Evolutionary conservation across 2,888 invertebrate species (phyloP).

Genomic region (Sturmia bella): DNA sequence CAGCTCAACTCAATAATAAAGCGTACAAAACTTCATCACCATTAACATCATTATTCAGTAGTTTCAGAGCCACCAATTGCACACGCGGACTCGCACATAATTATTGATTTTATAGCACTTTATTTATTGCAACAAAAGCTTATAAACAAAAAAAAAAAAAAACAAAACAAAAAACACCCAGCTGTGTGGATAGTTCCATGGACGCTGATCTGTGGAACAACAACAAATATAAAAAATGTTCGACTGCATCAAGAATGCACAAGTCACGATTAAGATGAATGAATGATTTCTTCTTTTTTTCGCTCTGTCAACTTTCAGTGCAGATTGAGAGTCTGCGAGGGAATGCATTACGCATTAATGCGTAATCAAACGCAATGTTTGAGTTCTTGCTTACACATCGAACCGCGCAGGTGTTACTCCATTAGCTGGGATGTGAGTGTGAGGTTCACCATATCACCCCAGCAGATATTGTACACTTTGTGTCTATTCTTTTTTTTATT

Average conservation of each 20-base stretch:
- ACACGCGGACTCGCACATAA: constrained; percentile 53
- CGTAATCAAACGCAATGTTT: constrained; percentile 55
- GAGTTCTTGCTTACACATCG: constrained; percentile 25
- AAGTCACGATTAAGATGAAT: constrained; percentile 68
- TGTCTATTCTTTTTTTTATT: neutral
- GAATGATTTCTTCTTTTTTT: constrained; percentile 28
- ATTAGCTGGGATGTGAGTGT: constrained; percentile 67
- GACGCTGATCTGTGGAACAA: constrained; percentile 28
- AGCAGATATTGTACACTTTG: constrained; percentile 12
- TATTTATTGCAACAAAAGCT: constrained; percentile 44
- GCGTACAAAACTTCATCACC: constrained; percentile 64
- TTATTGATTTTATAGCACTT: constrained; percentile 68
- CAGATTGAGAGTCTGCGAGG: constrained; percentile 3
- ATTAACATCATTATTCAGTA: constrained; percentile 66
- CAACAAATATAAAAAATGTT: constrained; percentile 42
- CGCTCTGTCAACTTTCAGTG: neutral
- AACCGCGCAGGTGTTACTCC: constrained; percentile 73
- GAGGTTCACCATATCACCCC: constrained; percentile 64
- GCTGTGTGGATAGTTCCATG: constrained; percentile 42
- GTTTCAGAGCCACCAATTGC: constrained; percentile 63
- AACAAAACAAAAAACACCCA: constrained; percentile 22
- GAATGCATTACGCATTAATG: constrained; percentile 61
- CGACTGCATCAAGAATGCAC: constrained; percentile 54
- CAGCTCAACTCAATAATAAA: constrained; percentile 58
- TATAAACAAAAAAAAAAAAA: neutral